Evolutionary conservation across 37 sponge, comb jelly and placozoan species (phyloP), one percentile per base, ranked within the genome.

Genomic region (Mnemiopsis leidyi): DNA sequence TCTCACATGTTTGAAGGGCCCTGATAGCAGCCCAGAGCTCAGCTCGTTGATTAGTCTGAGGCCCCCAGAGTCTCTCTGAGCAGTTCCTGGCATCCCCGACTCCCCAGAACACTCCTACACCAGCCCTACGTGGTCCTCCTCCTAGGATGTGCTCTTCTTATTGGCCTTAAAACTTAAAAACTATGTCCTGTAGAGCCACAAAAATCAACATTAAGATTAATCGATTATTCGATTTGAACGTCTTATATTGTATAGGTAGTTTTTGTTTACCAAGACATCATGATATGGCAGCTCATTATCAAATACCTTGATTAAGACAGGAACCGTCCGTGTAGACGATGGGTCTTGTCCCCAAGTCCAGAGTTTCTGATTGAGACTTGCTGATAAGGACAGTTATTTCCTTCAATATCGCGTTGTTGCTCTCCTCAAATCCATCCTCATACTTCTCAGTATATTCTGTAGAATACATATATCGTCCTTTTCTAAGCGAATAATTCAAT

Each of bases 221-320:
- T n/a, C n/a, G n/a, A n/a, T n/a, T n/a, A 67, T 13, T 67, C 13
- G 13, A n/a, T n/a, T n/a, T n/a, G n/a, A n/a, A n/a, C n/a, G n/a
- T n/a, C n/a, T n/a, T n/a, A n/a, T n/a, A n/a, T n/a, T n/a, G n/a
- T n/a, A n/a, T n/a, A n/a, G n/a, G n/a, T n/a, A n/a, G n/a, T n/a
- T n/a, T n/a, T n/a, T n/a, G n/a, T n/a, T n/a, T n/a, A n/a, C n/a
- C n/a, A n/a, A n/a, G n/a, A n/a, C n/a, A n/a, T n/a, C n/a, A n/a
- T n/a, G n/a, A n/a, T n/a, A n/a, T n/a, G n/a, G n/a, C n/a, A n/a
- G n/a, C n/a, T n/a, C n/a, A n/a, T n/a, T n/a, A n/a, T n/a, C n/a
- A n/a, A n/a, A n/a, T n/a, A 35, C 82, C 82, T 82, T 82, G 82
- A 82, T 82, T 82, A 1, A 82, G 37, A 35, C 82, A 82, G 82